Evolutionary conservation across 2,888 invertebrate species (phyloP).

Genomic region (Euphydryas editha): DNA sequence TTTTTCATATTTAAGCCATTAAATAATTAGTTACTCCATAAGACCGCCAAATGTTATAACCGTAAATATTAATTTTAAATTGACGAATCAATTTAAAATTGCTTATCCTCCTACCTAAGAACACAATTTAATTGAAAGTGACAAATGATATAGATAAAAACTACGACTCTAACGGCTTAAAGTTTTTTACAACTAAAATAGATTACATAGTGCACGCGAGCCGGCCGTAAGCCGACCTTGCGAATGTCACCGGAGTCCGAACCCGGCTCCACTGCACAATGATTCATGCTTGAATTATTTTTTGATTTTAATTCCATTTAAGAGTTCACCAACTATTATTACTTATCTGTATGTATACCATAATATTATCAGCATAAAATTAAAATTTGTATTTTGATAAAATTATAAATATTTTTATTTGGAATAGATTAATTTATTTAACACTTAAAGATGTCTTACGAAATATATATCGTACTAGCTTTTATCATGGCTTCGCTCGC

Average conservation of each 20-base stretch:
- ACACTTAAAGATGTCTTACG: no score
- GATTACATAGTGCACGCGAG: slow-evolving; percentile 33
- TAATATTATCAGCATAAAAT: neutral
- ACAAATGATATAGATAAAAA: slow-evolving; percentile 10
- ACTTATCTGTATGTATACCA: neutral
- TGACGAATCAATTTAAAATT: neutral
- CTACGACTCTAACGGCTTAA: slow-evolving; percentile 4
- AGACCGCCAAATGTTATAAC: no score
- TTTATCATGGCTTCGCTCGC: no score
- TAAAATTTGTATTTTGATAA: no score
- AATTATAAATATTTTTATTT: no score
- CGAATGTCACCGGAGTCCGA: slow-evolving; percentile 63
- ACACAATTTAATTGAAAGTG: slow-evolving; percentile 1
- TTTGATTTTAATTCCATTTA: slow-evolving; percentile 33
- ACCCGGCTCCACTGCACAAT: slow-evolving; percentile 55
- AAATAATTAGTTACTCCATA: no score
- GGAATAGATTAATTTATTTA: no score
- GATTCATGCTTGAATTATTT: slow-evolving; percentile 55
- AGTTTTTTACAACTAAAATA: slow-evolving; percentile 20
- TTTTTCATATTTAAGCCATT: no score
- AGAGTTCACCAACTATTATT: slow-evolving; percentile 15
- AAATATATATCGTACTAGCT: no score
- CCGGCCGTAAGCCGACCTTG: slow-evolving; percentile 60
- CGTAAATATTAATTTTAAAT: neutral
- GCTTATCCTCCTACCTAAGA: neutral